Evolutionary conservation across 2,888 invertebrate genomes (phyloP), one percentile per base, ranked within the genome.

Genomic region (Ennomos fuscantarius): DNA sequence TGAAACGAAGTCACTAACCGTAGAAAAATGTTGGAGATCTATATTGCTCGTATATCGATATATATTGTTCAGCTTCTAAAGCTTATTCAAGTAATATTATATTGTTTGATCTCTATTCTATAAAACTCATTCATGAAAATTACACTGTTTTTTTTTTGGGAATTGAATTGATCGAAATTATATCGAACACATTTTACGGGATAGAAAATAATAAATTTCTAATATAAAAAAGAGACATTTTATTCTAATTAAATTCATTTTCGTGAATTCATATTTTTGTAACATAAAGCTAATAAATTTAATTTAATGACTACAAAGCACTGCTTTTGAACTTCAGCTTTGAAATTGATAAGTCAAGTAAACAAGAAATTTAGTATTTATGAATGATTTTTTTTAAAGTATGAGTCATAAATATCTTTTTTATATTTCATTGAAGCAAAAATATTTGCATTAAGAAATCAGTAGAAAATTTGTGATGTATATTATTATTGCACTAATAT

Each of bases 401-500:
- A 35, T 10, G 34, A 53, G 31, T 34, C 9, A n/a, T 24, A n/a
- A 8, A 9, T 15, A 15, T n/a, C 11, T 36, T 1, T n/a, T 46
- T 8, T 11, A 11, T 31, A 32, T n/a, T 33, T 49, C 8, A 33
- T 11, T 51, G 37, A 37, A 39, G 34, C 43, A 33, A 51, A 46
- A 24, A 44, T 10, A 3, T 12, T 31, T 13, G n/a, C n/a, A 10
- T 50, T 45, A 5, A 15, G 2, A 13, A 39, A 44, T 34, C 9
- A 41, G 35, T 46, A 37, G 12, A 31, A 32, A 44, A 31, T 15
- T 40, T 50, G 53, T 59, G 58, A 59, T 57, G 40, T 59, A 10
- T 35, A 37, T 24, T 51, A 56, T 56, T 47, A 56, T 56, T 47
- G 56, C 56, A 56, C 46, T 47, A 46, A 41, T n/a, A 46, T 9